Conservation (phyloP, 2,797 vertebrate genomes). For the Pseudopleuronectes americanus region DNA sequence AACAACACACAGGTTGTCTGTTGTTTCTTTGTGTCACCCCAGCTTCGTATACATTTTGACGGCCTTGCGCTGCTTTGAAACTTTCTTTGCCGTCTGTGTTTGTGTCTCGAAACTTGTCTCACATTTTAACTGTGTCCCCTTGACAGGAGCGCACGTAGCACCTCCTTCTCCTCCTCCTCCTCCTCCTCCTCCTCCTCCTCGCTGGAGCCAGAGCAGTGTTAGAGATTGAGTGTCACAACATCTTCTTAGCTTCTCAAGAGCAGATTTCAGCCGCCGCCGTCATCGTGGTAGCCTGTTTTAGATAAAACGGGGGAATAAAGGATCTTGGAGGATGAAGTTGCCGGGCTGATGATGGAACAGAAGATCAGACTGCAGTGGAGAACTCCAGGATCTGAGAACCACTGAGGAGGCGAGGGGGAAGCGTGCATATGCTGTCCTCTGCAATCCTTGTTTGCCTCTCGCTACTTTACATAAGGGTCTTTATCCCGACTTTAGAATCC, state of each 20-base stretch:
- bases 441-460: conserved; percentile 42
- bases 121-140: conserved; percentile 54
- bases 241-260: conserved; percentile 46
- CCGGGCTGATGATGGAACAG: conserved; percentile 53
- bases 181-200: conserved; percentile 15
- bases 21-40: conserved; percentile 14
- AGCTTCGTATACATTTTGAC: conserved; percentile 36
- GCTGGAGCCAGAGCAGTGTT: conserved; percentile 34
- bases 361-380: conserved; percentile 60
- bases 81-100: conserved; percentile 50
- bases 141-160: conserved; percentile 29
- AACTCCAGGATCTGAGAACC: conserved; percentile 49
- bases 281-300: conserved; percentile 64
- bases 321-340: conserved; percentile 57
- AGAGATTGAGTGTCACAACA: conserved; percentile 55
- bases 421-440: conserved; percentile 61
- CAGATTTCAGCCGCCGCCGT: conserved; percentile 49
- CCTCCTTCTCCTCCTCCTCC: conserved; percentile 20
- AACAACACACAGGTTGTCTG: background rate
- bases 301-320: conserved; percentile 59
- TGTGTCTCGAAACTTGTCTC: conserved; percentile 49
- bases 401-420: conserved; percentile 35
- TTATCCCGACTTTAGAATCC: conserved; percentile 28
- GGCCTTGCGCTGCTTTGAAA: conserved; percentile 57
- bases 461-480: conserved; percentile 47